A percentile compares a stretch with the other conserved stretches of the same genome.
These are phyloP conservation scores for Plectropomus leopardus DNA, from an alignment of 2,113 vertebrate species.

Conservation along the genomic window DNA sequence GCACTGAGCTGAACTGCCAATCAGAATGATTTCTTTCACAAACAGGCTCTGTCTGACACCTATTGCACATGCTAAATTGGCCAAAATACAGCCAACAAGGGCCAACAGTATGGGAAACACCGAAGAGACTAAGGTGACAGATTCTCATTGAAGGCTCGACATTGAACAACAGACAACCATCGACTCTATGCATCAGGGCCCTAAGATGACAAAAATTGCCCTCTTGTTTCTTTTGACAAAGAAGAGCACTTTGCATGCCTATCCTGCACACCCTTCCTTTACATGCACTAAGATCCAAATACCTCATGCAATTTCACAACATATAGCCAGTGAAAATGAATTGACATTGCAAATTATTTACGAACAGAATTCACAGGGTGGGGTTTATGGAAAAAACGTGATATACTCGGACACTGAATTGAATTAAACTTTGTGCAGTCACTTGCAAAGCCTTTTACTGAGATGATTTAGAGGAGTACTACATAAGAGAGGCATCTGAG, in stretches of 20 bases:
- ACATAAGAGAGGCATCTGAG: not conserved
- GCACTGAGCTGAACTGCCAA: too few relatives aligned
- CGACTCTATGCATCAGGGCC: too few relatives aligned
- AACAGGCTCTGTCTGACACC: too few relatives aligned
- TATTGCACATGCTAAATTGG: too few relatives aligned
- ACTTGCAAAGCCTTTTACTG: not conserved
- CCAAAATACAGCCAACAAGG: too few relatives aligned
- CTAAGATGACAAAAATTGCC: not conserved
- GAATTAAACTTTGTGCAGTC: not conserved
- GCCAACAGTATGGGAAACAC: too few relatives aligned
- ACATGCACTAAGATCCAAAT: not conserved
- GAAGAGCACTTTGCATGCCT: not conserved
- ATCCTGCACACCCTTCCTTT: not conserved
- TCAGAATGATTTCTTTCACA: too few relatives aligned
- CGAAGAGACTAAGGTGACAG: too few relatives aligned
- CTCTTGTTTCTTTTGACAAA: not conserved
- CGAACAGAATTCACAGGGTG: not conserved
- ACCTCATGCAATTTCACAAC: not conserved
- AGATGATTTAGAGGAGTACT: not conserved
- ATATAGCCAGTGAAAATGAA: not conserved
- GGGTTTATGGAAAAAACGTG: not conserved
- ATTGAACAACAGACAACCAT: too few relatives aligned
- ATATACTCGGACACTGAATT: slow-evolving; percentile 1
- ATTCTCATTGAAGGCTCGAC: too few relatives aligned
- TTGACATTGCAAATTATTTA: not conserved